phyloP scores from a whole-genome alignment of 2,113 vertebrate species.

The Dromaius novaehollandiae region DNA sequence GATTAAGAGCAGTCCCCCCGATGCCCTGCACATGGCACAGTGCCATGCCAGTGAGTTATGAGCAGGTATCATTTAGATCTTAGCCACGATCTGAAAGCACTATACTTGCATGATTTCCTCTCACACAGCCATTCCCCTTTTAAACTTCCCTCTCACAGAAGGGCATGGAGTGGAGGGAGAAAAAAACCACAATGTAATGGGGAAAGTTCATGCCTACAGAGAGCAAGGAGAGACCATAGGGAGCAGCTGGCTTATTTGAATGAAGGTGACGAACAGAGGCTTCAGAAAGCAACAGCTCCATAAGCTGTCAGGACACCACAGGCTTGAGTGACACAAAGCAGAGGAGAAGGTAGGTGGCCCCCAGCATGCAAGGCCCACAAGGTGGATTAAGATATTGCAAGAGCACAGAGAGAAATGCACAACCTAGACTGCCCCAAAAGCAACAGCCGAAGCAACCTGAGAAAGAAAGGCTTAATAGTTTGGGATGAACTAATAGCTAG shows the following conservation, averaged over 20 bases:
- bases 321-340: neutral
- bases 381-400: neutral
- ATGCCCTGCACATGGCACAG: neutral
- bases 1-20: neutral
- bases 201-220: neutral
- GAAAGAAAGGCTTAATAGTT: neutral
- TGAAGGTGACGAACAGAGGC: fast-evolving
- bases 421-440: neutral
- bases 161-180: neutral
- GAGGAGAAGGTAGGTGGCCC: neutral
- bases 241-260: neutral
- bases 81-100: neutral
- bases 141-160: neutral
- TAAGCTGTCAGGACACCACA: neutral
- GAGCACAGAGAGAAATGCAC: neutral
- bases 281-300: neutral
- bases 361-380: fast-evolving
- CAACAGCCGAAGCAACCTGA: neutral
- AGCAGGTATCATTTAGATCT: neutral
- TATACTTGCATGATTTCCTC: neutral
- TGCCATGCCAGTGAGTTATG: neutral
- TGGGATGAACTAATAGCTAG: neutral
- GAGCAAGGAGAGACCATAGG: neutral
- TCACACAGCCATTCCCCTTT: neutral
- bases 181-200: neutral